These are phyloP conservation scores for Tryphoninae sp. DNA, from an alignment of 2,888 invertebrate genomes.

Conservation along the genomic window DNA sequence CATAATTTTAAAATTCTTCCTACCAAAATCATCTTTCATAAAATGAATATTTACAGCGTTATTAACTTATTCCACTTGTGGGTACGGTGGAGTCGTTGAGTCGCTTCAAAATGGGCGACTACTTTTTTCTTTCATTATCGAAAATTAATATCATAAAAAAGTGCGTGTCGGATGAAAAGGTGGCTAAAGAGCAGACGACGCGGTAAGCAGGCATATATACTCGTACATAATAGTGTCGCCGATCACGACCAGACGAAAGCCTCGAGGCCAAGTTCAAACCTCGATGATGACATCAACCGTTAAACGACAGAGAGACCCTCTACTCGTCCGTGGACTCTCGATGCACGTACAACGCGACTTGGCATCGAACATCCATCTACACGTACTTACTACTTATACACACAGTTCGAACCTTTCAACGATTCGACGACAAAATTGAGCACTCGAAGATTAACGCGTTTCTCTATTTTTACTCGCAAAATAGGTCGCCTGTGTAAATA, in stretches of 20 bases:
- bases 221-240: neutral
- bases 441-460: neutral
- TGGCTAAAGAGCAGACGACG: neutral
- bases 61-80: neutral
- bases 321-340: neutral
- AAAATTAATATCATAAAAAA: conserved; percentile 8
- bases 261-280: conserved; percentile 56
- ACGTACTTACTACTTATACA: neutral
- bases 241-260: conserved; percentile 28
- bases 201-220: neutral
- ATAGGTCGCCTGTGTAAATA: conserved; percentile 5
- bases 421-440: neutral
- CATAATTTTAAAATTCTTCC: neutral
- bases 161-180: neutral
- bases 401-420: neutral
- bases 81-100: neutral
- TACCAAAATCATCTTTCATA: neutral
- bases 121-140: conserved; percentile 15
- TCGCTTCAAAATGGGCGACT: neutral
- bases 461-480: neutral
- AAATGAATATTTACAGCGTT: neutral
- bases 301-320: conserved; percentile 13
- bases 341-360: neutral
- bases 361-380: neutral
- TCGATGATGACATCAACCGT: conserved; percentile 56